These are phyloP conservation scores for Beaufortia kweichowensis DNA, from an alignment of 2,113 vertebrate genomes.

Conservation along the genomic window DNA sequence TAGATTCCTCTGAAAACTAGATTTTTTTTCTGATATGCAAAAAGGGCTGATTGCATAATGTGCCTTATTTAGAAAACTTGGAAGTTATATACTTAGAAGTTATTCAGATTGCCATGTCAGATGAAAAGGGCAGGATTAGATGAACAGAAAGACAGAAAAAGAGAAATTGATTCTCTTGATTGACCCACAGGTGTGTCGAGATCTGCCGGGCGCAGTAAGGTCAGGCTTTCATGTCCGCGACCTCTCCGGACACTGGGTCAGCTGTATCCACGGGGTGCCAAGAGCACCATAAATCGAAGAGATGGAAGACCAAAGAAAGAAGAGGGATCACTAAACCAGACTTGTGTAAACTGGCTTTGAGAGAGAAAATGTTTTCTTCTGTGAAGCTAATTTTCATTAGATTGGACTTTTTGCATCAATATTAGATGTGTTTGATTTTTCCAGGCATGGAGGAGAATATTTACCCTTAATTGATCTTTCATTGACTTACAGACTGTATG, in stretches of 20 bases:
- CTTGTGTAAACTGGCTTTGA: constrained; percentile 3
- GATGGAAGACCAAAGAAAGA: constrained; percentile 12
- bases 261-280: constrained; percentile 41
- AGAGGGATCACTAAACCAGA: neutral
- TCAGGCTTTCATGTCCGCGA: constrained; percentile 43
- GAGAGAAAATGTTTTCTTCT: neutral
- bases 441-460: neutral
- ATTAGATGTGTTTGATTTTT: neutral
- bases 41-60: no score
- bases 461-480: neutral
- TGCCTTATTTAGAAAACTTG: no score
- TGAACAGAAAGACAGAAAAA: neutral
- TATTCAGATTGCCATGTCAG: no score
- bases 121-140: neutral
- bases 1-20: no score
- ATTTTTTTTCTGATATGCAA: no score
- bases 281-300: constrained; percentile 50
- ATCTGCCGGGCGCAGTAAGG: constrained; percentile 33
- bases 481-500: neutral
- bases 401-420: neutral
- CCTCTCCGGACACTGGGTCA: constrained; percentile 52
- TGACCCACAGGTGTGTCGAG: constrained; percentile 46
- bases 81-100: no score
- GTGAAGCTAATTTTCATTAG: neutral
- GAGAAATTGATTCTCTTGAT: neutral